Evolutionary conservation across 2,113 vertebrate species (phyloP), one percentile per base, ranked within the genome.

Genomic region (Stegastes partitus): DNA sequence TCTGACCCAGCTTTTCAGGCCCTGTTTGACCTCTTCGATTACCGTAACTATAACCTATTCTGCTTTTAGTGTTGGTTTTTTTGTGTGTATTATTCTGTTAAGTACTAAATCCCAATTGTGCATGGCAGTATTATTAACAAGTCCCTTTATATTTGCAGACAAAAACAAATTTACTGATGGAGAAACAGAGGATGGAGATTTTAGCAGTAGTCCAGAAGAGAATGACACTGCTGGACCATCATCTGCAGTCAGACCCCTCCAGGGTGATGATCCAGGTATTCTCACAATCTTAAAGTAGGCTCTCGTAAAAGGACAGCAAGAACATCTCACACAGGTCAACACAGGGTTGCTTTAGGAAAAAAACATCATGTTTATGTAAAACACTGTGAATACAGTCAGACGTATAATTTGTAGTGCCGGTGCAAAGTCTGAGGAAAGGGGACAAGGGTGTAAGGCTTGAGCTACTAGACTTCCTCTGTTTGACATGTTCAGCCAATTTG

Each of bases 1-100:
- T 98, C 97, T 1, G 98, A 99, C 69, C 98, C 98, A 62, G 98
- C 97, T 45, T 99, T 99, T 91, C 97, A 99, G 80, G 98, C 97
- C 15, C 96, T 99, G 16, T 99, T 97, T 92, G 98, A 99, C 83
- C 95, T 99, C 47, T 99, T 99, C 79, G 97, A 99, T 85, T 97
- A 94, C 62, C 96, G 98, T 99, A 96, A 89, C 82, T 80, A 83
- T 49, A 18, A 25, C n/a, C 6, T 37, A 23, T 37, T 19, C 63
- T 77, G 3, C 9, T 77, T 62, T 56, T 34, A 7, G 22, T 31
- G 2, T 5, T 34, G 1, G 2, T 42, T 26, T 55, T 37, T 23
- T 23, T 51, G 8, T 58, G 5, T 54, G 0, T 28, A 1, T n/a
- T n/a, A n/a, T n/a, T n/a, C 11, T 12, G 57, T 14, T 63, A 6